Percentiles rank a stretch among this genome's conserved stretches.
Evolutionary conservation across 1,140 invertebrate genomes (phyloP).

Genomic region (Venustaconcha ellipsiformis): DNA sequence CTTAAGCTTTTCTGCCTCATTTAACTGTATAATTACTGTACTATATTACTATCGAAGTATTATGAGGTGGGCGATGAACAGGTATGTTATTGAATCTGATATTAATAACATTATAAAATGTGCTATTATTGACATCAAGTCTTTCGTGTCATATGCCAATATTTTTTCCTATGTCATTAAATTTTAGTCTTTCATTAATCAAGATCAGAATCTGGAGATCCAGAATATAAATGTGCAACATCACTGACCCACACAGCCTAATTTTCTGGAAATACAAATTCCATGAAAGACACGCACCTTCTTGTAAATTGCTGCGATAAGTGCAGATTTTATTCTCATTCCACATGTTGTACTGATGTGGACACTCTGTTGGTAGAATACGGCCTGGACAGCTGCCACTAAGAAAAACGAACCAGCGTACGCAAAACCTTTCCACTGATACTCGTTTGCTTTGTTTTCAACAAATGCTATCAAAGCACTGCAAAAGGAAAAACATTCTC

Average conservation of each 20-base stretch:
- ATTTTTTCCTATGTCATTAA: not conserved
- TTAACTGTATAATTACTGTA: too few relatives aligned
- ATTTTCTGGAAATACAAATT: not conserved
- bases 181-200: not conserved
- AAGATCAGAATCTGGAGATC: not conserved
- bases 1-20: too few relatives aligned
- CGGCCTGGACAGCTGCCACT: slow-evolving; percentile 49
- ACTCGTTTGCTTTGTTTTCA: slow-evolving; percentile 12
- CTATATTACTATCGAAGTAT: too few relatives aligned
- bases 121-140: slow-evolving; percentile 57
- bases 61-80: too few relatives aligned
- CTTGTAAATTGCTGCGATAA: slow-evolving; percentile 93
- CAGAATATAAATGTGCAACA: not conserved
- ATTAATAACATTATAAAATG: not conserved
- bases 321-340: slow-evolving; percentile 88
- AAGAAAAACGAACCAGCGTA: slow-evolving; percentile 63
- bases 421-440: slow-evolving; percentile 67
- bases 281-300: slow-evolving; percentile 73
- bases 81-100: too few relatives aligned
- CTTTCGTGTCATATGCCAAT: not conserved
- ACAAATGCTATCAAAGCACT: slow-evolving; percentile 10
- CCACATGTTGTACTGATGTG: slow-evolving; percentile 78
- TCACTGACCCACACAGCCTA: too few relatives aligned
- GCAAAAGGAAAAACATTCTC: not conserved
- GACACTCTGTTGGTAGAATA: slow-evolving; percentile 63